Base-by-base conservation (phyloP, 2,888 invertebrate species). In the Volucella zonaria region DNA sequence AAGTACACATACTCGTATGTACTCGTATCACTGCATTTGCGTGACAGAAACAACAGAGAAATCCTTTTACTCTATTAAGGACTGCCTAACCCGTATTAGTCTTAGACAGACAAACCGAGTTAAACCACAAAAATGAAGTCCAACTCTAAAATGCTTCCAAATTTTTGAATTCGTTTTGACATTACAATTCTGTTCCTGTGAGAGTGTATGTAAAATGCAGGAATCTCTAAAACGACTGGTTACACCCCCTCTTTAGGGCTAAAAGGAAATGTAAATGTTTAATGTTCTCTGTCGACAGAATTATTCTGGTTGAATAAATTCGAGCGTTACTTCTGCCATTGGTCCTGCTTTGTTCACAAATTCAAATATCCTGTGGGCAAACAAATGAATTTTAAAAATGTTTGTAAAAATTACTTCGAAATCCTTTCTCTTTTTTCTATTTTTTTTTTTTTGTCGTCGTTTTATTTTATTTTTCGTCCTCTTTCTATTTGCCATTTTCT, bases 361-460 rank as follows among this genome's bases (percentile, higher is more conserved):
- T 85, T 80, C 83, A 85, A 85, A 85, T 85, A 80, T 76, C 80
- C 83, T 85, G 80, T 80, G 83, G 83, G 83, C 83, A 85, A 83
- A 85, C 80, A 85, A 85, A 85, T 85, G 83, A 85, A 80, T 85
- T 85, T 85, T 85, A 80, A 85, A 85, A 85, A 80, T 85, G 83
- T 80, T 85, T 85, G 83, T 85, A 67, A 85, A 85, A 85, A 85
- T 80, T 85, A 85, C 83, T 76, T 75, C 71, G 78, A 59, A 75
- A 74, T 71, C 66, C 76, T 76, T 73, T 66, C 43, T 54, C 61
- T 54, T 61, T 18, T 18, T 18, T n/a, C n/a, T 40, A 45, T 12
- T 56, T 42, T 49, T 18, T 51, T 40, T 38, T 14, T 56, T 67
- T 68, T 66, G 54, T 18, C 40, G 18, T 45, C 43, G 15, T 31